Percentiles rank a stretch among this genome's conserved stretches.
Conservation (phyloP, 2,888 invertebrate genomes). For the Monochamus alternatus region DNA sequence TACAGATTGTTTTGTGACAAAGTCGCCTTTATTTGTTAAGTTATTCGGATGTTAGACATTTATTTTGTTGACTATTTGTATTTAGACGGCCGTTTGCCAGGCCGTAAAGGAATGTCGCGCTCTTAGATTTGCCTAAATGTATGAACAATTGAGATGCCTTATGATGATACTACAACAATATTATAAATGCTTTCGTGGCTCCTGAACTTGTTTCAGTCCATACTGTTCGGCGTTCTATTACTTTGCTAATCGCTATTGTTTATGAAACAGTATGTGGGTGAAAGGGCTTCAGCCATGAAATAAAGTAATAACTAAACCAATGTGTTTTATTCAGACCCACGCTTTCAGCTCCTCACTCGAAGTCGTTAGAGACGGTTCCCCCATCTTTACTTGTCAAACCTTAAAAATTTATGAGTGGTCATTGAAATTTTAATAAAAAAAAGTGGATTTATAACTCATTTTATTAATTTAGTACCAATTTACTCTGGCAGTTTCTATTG, state of each 20-base stretch:
- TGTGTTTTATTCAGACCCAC: slow-evolving; percentile 16
- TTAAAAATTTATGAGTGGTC: too few species aligned
- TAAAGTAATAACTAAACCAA: slow-evolving; percentile 34
- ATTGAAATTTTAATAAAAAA: too few species aligned
- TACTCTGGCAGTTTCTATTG: too few species aligned
- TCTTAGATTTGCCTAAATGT: slow-evolving; percentile 65
- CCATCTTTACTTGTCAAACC: too few species aligned
- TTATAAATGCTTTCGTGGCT: slow-evolving; percentile 54
- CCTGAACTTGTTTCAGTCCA: slow-evolving; percentile 62
- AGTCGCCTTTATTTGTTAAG: slow-evolving; percentile 66
- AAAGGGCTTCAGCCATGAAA: slow-evolving; percentile 52
- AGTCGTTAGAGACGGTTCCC: too few species aligned
- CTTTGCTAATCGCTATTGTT: slow-evolving; percentile 52
- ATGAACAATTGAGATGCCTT: slow-evolving; percentile 65
- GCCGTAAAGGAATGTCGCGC: slow-evolving; percentile 66
- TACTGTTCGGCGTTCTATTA: slow-evolving; percentile 57
- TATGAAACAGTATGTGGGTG: slow-evolving; percentile 55
- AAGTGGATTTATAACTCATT: too few species aligned
- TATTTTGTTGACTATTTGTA: slow-evolving; percentile 69
- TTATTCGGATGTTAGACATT: slow-evolving; percentile 68
- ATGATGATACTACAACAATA: slow-evolving; percentile 61
- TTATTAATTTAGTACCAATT: too few species aligned
- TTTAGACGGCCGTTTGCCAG: slow-evolving; percentile 61
- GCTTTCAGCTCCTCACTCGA: not conserved
- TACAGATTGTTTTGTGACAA: slow-evolving; percentile 67